Conservation (phyloP, 2,797 vertebrate genomes). For the Gouania willdenowi region DNA sequence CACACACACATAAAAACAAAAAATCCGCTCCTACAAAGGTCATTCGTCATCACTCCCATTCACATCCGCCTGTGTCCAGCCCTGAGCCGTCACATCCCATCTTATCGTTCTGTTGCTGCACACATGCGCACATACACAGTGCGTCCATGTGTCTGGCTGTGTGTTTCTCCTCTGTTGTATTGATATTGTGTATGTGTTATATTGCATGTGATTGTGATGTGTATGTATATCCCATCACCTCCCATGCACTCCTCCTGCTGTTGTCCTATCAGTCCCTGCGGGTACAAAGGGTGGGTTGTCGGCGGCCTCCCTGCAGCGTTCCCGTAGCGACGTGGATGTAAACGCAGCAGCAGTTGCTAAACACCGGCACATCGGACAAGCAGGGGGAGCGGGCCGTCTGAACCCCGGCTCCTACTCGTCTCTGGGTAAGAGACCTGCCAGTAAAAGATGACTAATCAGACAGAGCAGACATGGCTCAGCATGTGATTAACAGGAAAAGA, state of each 20-base stretch:
- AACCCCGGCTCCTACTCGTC: conserved; percentile 89
- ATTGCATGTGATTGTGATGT: conserved; percentile 60
- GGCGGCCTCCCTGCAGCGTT: conserved; percentile 85
- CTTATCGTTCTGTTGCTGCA: conserved; percentile 33
- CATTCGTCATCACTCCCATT: conserved; percentile 46
- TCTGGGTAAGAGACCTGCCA: conserved; percentile 80
- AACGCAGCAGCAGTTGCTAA: conserved; percentile 92
- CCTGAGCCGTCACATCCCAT: conserved; percentile 25
- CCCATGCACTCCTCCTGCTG: conserved; percentile 41
- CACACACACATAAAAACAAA: conserved; percentile 5
- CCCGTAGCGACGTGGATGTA: conserved; percentile 94
- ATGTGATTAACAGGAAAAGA: conserved; percentile 11
- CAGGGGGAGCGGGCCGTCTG: conserved; percentile 75
- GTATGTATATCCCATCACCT: conserved; percentile 53
- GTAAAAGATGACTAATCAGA: conserved; percentile 24
- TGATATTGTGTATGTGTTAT: conserved; percentile 37
- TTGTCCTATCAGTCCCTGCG: conserved; percentile 71
- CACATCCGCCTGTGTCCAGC: conserved; percentile 36
- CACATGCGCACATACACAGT: conserved; percentile 10
- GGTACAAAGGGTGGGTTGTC: conserved; percentile 77
- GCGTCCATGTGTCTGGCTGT: conserved; percentile 20
- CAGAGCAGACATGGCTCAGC: conserved; percentile 10
- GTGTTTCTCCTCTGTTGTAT: conserved; percentile 39
- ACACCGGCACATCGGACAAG: conserved; percentile 81
- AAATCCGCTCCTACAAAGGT: conserved; percentile 12